Base-by-base conservation (phyloP, 1,140 invertebrate genomes). In the Anoplophora glabripennis region DNA sequence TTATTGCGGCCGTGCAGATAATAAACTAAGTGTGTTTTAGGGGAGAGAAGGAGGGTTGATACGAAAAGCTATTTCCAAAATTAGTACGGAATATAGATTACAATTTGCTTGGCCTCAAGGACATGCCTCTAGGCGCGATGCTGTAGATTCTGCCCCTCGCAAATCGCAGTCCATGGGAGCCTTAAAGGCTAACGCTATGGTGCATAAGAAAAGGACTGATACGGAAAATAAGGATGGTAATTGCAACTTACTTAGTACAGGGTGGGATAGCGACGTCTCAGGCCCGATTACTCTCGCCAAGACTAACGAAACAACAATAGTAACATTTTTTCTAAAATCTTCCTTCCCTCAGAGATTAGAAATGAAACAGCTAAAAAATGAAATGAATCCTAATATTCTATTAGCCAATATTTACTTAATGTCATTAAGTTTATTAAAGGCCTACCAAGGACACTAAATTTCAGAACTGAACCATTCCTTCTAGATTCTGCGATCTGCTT, bases 101-200 rank as follows among this genome's bases (percentile, higher is more conserved):
- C 90, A 93, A 80, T 93, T 92, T 77, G 89, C 90, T 58, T 92
- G 89, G 89, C 89, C 89, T 65, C 86, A 87, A 71, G 87, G 86
- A 55, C 83, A 82, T 42, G 71, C 73, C 4, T 75, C 73, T 41
- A 65, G 69, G 48, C 72, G 79, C 36, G 78, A 77, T 63, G 78
- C 76, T 59, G 78, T 74, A 4, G 77, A 77, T 59, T 69, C 76
- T 41, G 79, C 82, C 11, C 89, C 90, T 14, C 79, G 87, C 73
- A 93, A 93, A 78, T 91, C 89, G 59, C 83, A 90, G 68, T 92
- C 89, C 64, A 90, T 93, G 89, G 89, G 89, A 42, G 87, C 89
- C 34, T 83, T 93, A 47, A 89, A 88, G 74, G 84, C 87, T 63
- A 79, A 79, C 53, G 79, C 78, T 52, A 83, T 85, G 75, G 79